Conservation (phyloP, 2,888 invertebrate genomes). For the Lycophotia porphyrea region DNA sequence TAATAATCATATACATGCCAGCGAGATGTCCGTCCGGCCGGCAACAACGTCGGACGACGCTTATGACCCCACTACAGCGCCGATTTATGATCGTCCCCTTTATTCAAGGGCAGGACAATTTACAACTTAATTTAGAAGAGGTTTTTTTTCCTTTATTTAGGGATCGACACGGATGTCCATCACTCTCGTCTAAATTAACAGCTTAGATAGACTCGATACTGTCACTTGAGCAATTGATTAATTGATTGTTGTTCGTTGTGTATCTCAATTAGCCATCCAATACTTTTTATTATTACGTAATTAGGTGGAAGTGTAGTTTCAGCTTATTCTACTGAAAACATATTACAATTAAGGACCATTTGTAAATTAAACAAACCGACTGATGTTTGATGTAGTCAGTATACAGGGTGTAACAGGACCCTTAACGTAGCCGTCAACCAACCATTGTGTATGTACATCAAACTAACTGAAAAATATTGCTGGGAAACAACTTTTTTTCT, state of each 20-base stretch:
- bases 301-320: neutral
- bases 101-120: slow-evolving; percentile 82
- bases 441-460: too few species aligned
- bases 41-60: slow-evolving; percentile 77
- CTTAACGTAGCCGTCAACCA: too few species aligned
- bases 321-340: neutral
- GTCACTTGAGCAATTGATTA: slow-evolving; percentile 42
- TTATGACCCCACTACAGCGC: slow-evolving; percentile 84
- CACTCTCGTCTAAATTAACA: slow-evolving; percentile 36
- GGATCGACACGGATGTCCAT: slow-evolving; percentile 51
- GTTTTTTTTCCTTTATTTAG: slow-evolving; percentile 65
- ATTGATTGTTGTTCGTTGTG: slow-evolving; percentile 29
- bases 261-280: slow-evolving; percentile 55
- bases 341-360: neutral
- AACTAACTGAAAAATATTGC: too few species aligned
- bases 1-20: slow-evolving; percentile 87
- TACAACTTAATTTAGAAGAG: slow-evolving; percentile 87
- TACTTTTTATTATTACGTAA: neutral
- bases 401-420: too few species aligned
- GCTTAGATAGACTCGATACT: slow-evolving; percentile 35
- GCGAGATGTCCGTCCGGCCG: slow-evolving; percentile 76
- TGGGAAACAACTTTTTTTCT: too few species aligned
- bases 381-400: neutral
- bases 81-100: slow-evolving; percentile 85
- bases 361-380: neutral